phyloP scores from a whole-genome alignment of 2,113 vertebrate genomes.

The Cyanoderma ruficeps region DNA sequence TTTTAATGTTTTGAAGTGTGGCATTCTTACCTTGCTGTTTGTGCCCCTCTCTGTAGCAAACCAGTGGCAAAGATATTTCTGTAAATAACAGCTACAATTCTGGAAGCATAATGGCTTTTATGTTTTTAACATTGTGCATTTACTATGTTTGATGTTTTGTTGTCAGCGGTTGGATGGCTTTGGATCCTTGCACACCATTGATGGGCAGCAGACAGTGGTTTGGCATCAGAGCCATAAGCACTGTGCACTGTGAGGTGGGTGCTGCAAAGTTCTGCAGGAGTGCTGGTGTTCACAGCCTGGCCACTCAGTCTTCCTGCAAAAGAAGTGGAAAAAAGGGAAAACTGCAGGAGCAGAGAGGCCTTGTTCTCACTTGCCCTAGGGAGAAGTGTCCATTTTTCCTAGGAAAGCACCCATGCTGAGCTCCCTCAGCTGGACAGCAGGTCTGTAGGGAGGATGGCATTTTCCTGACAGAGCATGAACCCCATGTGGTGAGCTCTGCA shows the following conservation, averaged over 20 bases:
- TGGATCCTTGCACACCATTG: neutral
- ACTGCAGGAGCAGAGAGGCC: neutral
- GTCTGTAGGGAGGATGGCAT: accelerated
- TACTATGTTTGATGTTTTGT: neutral
- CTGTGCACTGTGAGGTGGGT: accelerated
- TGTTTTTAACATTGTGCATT: neutral
- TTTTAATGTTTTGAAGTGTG: neutral
- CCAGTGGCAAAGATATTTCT: neutral
- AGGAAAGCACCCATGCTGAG: neutral
- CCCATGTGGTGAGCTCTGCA: neutral
- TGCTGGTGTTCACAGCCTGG: neutral
- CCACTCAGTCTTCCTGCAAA: neutral
- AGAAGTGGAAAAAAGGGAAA: neutral
- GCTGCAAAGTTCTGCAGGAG: neutral
- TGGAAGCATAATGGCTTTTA: neutral
- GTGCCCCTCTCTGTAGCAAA: neutral
- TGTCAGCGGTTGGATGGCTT: neutral
- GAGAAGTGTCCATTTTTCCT: neutral
- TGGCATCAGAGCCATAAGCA: neutral
- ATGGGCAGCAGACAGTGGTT: neutral
- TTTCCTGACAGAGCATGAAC: neutral
- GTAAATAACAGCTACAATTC: neutral
- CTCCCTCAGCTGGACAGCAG: neutral
- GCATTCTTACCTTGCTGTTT: neutral
- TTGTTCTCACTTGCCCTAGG: neutral